Percentiles rank a stretch among this genome's conserved stretches.
Conservation (phyloP, 2,888 invertebrate species). For the Eretmocerus hayati region DNA sequence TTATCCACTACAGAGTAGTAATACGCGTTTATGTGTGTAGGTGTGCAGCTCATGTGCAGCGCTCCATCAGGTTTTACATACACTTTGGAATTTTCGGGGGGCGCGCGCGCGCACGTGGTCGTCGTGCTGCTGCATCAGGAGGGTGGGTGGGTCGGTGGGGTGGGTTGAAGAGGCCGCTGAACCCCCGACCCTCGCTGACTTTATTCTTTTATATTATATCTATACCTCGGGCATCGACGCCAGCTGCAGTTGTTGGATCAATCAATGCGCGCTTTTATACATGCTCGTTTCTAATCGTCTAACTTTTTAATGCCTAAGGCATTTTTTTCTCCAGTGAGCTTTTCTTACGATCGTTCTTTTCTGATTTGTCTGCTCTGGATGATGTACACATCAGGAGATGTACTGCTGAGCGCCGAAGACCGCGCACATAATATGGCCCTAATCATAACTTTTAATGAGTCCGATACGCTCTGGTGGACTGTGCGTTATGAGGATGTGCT, state of each 20-base stretch:
- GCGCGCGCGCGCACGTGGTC: too few species aligned
- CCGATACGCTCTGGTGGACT: conserved; percentile 39
- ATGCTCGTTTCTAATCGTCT: too few species aligned
- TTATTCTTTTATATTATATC: neutral
- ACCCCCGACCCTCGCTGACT: too few species aligned
- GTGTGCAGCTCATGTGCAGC: too few species aligned
- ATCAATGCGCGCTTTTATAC: conserved; percentile 19
- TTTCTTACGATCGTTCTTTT: conserved; percentile 12
- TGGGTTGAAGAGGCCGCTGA: conserved; percentile 19
- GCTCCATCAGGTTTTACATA: too few species aligned
- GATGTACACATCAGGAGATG: neutral
- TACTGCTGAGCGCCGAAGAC: conserved; percentile 7
- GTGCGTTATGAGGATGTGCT: conserved; percentile 47
- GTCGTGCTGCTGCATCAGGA: too few species aligned
- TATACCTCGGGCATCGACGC: neutral
- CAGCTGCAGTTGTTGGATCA: conserved; percentile 4
- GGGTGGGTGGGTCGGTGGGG: too few species aligned
- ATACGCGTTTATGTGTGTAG: too few species aligned
- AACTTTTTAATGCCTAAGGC: too few species aligned
- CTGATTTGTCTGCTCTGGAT: conserved; percentile 1
- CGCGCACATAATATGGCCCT: conserved; percentile 33
- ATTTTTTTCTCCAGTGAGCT: too few species aligned
- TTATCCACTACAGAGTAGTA: too few species aligned
- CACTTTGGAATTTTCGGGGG: too few species aligned
- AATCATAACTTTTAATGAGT: conserved; percentile 40